Evolutionary conservation across 2,797 vertebrate genomes (phyloP).

Genomic region (Amblyopsis hoosieri): DNA sequence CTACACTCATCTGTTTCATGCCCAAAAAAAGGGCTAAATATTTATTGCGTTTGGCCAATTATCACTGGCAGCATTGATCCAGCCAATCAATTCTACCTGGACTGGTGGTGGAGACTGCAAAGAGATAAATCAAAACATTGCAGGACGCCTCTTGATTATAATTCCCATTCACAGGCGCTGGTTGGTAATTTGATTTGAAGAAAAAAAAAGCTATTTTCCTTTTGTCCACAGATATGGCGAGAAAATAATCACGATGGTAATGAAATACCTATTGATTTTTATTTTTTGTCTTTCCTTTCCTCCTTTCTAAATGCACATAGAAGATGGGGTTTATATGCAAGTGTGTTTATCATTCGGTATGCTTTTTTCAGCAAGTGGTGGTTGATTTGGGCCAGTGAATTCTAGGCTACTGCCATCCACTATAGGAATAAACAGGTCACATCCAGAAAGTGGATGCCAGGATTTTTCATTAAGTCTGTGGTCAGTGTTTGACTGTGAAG

Average conservation of each 20-base stretch:
- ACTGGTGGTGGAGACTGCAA: conserved; percentile 26
- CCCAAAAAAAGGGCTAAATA: conserved; percentile 45
- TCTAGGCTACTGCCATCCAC: conserved; percentile 34
- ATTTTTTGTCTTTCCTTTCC: conserved; percentile 22
- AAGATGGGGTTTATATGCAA: conserved; percentile 24
- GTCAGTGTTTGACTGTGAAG: conserved; percentile 43
- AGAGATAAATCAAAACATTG: conserved; percentile 52
- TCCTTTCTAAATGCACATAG: neutral
- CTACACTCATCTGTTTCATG: conserved; percentile 14
- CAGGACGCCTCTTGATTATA: conserved; percentile 37
- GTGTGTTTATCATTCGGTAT: conserved; percentile 38
- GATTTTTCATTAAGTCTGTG: conserved; percentile 50
- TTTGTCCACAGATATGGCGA: conserved; percentile 32
- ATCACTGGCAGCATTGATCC: conserved; percentile 54
- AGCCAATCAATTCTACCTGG: conserved; percentile 59
- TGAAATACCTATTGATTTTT: conserved; percentile 60
- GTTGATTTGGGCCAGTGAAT: conserved; percentile 58
- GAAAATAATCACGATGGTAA: conserved; percentile 54
- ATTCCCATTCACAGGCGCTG: conserved; percentile 40
- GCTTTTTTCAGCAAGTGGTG: conserved; percentile 18
- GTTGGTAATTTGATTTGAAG: conserved; percentile 50
- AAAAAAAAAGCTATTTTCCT: conserved; percentile 24
- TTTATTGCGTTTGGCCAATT: conserved; percentile 69
- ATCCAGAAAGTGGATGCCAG: conserved; percentile 29
- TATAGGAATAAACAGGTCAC: conserved; percentile 48